Conservation (phyloP, 2,888 invertebrate species). For the Lasius fuliginosus region DNA sequence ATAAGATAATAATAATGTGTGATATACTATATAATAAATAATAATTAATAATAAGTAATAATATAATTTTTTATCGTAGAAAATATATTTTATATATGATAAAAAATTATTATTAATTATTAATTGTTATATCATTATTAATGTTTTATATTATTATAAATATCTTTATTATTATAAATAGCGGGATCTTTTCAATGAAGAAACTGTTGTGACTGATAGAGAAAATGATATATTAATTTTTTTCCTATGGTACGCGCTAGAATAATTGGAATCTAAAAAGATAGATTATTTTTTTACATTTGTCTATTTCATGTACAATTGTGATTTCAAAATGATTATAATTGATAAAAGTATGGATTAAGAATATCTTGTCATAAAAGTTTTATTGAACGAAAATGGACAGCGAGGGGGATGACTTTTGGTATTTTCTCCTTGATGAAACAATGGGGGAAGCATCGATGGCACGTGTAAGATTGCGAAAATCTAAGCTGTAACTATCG, state of each 20-base stretch:
- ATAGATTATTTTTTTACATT: too few relatives aligned
- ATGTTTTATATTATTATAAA: too few relatives aligned
- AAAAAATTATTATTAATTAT: too few relatives aligned
- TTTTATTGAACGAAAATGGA: not conserved
- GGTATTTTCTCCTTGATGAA: not conserved
- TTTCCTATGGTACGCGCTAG: too few relatives aligned
- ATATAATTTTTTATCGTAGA: not conserved
- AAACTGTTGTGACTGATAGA: too few relatives aligned
- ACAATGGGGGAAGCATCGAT: not conserved
- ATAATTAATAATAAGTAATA: not conserved
- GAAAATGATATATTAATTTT: too few relatives aligned
- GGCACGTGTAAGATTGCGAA: constrained; percentile 29
- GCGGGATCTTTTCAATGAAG: too few relatives aligned
- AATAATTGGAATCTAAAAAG: too few relatives aligned
- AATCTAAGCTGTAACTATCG: constrained; percentile 31
- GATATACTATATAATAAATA: not conserved
- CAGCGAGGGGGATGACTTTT: not conserved
- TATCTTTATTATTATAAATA: too few relatives aligned
- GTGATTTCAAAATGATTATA: not conserved
- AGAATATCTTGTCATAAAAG: not conserved
- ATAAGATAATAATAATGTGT: not conserved
- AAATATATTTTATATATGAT: too few relatives aligned
- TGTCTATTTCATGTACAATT: too few relatives aligned
- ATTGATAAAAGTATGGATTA: not conserved
- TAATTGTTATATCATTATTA: too few relatives aligned